These are phyloP conservation scores for Neodiprion fabricii DNA, from an alignment of 1,140 invertebrate genomes.

Conservation along the genomic window DNA sequence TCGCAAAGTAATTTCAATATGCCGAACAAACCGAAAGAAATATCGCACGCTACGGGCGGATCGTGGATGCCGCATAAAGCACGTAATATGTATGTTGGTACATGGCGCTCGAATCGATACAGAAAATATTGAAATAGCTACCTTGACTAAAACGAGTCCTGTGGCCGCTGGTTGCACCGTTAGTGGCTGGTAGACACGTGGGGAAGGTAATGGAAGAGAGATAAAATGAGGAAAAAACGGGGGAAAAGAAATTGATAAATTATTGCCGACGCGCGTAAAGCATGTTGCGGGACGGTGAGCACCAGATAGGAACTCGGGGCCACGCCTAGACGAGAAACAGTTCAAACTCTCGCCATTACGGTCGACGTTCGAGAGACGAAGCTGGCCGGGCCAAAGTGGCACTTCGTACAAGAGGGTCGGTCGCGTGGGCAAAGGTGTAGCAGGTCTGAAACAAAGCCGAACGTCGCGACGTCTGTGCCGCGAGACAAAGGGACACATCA, in stretches of 20 bases:
- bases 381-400: background rate
- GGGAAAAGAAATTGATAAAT: background rate
- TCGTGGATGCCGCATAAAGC: too few species aligned
- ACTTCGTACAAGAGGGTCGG: background rate
- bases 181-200: too few species aligned
- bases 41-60: too few species aligned
- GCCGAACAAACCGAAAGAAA: too few species aligned
- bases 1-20: too few species aligned
- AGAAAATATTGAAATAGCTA: too few species aligned
- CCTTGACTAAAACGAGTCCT: too few species aligned
- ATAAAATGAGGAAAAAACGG: background rate
- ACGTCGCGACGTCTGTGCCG: background rate
- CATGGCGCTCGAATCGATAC: too few species aligned
- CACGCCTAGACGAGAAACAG: conserved; percentile 6
- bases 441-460: background rate
- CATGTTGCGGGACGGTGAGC: background rate
- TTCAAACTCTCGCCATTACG: conserved; percentile 5
- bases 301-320: conserved; percentile 1
- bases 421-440: background rate
- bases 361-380: background rate
- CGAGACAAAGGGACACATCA: background rate
- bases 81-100: too few species aligned
- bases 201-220: too few species aligned
- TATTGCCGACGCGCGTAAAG: background rate
- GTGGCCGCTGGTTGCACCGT: too few species aligned